Evolutionary conservation across 35 echinoderm and acorn worm species (phyloP).

Genomic region (Apostichopus parvimensis): DNA sequence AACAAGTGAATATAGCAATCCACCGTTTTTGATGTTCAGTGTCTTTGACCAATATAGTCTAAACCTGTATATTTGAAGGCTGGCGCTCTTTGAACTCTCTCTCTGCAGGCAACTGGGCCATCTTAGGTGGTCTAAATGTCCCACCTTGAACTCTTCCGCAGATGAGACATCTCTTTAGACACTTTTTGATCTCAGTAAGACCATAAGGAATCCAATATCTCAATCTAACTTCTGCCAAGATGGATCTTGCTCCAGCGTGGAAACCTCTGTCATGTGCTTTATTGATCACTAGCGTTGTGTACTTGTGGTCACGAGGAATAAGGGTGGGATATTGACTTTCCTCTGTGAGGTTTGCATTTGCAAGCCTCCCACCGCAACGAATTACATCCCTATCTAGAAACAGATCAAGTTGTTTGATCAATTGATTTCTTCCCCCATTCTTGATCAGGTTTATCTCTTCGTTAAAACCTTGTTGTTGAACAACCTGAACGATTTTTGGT

Average conservation of each 20-base stretch:
- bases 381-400: slow-evolving; percentile 8
- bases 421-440: too few relatives aligned
- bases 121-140: neutral
- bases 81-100: neutral
- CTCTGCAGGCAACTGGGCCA: slow-evolving; percentile 14
- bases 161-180: too few relatives aligned
- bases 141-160: too few relatives aligned
- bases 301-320: too few relatives aligned
- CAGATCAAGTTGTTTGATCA: neutral
- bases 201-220: slow-evolving; percentile 5
- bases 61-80: neutral
- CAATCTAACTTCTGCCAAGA: slow-evolving; percentile 2
- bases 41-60: neutral
- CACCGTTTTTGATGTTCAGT: too few relatives aligned
- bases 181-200: neutral
- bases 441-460: neutral
- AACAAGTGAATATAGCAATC: too few relatives aligned
- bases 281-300: neutral
- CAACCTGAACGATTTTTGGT: neutral
- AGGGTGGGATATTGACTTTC: neutral
- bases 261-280: too few relatives aligned
- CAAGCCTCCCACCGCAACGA: too few relatives aligned
- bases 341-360: slow-evolving; percentile 10
- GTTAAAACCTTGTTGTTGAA: neutral
- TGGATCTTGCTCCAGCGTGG: neutral